phyloP scores from a whole-genome alignment of 1,140 invertebrate genomes.

The Listronotus oregonensis region DNA sequence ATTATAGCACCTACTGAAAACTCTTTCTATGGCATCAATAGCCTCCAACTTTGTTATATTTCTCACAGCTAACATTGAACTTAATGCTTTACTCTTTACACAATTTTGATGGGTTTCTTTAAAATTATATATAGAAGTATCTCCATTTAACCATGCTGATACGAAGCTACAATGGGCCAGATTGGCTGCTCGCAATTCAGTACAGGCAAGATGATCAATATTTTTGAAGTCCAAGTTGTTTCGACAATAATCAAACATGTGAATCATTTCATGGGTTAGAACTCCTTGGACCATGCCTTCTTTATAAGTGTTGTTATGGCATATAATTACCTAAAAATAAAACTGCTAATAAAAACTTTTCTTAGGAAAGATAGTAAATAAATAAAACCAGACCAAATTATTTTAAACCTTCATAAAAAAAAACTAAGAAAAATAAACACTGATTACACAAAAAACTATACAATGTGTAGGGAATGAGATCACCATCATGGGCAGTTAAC shows the following conservation, averaged over 20 bases:
- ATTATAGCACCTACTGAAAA: conserved; percentile 90
- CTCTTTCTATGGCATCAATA: conserved; percentile 77
- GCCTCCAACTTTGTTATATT: conserved; percentile 76
- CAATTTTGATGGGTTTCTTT: conserved; percentile 81
- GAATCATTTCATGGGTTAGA: conserved; percentile 90
- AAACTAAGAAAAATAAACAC: too few species aligned
- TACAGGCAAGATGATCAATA: conserved; percentile 91
- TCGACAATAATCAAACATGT: conserved; percentile 95
- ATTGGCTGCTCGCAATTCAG: conserved; percentile 91
- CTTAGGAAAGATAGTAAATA: too few species aligned
- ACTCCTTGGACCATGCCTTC: conserved; percentile 75
- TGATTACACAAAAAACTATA: too few species aligned
- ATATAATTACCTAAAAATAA: conserved; percentile 71
- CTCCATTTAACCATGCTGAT: conserved; percentile 77
- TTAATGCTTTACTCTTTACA: conserved; percentile 85
- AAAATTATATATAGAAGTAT: conserved; percentile 75
- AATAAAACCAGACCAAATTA: too few species aligned
- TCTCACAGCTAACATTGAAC: conserved; percentile 81
- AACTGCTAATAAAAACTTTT: too few species aligned
- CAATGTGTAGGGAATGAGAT: too few species aligned
- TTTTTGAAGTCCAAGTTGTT: conserved; percentile 89
- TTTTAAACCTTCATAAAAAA: too few species aligned
- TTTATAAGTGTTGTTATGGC: conserved; percentile 78
- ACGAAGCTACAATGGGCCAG: conserved; percentile 89
- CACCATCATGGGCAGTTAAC: too few species aligned